A percentile compares a stretch with the other conserved stretches of the same genome.
Conservation (phyloP, 2,113 vertebrate genomes). For the Cranoglanis bouderius region DNA sequence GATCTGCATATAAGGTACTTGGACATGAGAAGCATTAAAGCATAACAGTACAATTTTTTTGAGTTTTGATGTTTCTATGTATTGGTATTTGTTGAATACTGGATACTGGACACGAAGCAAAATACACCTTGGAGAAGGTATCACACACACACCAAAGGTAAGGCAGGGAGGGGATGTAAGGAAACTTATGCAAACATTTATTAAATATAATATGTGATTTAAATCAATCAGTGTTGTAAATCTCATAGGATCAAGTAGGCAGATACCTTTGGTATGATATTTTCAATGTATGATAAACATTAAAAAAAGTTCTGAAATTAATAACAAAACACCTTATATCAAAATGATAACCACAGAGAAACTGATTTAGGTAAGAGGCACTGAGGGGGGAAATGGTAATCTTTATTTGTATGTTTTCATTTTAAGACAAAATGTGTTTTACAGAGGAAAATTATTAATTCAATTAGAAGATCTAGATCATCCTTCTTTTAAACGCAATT, state of each 20-base stretch:
- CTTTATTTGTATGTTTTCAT: neutral
- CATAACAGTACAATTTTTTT: neutral
- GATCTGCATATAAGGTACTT: neutral
- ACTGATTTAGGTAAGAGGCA: neutral
- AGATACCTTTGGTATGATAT: neutral
- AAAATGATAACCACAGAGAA: neutral
- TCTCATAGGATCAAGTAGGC: neutral
- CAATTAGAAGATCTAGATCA: neutral
- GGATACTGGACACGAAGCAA: neutral
- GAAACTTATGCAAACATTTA: neutral
- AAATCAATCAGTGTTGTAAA: neutral
- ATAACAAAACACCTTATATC: neutral
- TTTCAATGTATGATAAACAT: neutral
- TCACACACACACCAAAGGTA: neutral
- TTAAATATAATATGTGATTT: neutral
- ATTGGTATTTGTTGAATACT: neutral
- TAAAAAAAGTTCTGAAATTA: neutral
- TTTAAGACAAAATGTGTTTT: neutral
- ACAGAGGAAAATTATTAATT: neutral
- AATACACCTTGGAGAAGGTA: neutral
- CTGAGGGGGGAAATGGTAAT: neutral
- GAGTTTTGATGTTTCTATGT: neutral
- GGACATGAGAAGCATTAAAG: neutral
- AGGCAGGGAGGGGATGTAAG: neutral
- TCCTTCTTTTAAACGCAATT: neutral